Conservation (phyloP, 2,888 invertebrate species). For the Rhaphigaster nebulosa region DNA sequence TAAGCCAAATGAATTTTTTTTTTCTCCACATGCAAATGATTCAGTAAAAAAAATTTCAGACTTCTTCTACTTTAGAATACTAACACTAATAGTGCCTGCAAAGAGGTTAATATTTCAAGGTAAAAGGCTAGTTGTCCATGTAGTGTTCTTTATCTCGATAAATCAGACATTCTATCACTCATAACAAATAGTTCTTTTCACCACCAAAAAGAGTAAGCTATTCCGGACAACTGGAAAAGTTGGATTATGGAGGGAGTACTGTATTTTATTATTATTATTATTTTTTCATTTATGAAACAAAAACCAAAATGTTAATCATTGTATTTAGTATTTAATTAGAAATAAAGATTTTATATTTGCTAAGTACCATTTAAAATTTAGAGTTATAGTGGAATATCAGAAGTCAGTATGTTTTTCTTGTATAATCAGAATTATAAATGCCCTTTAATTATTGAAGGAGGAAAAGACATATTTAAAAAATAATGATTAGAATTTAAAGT, state of each 20-base stretch:
- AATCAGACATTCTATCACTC: not conserved
- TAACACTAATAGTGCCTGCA: not conserved
- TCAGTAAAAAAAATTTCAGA: not conserved
- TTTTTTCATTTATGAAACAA: not conserved
- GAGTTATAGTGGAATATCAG: constrained; percentile 34
- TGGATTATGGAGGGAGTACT: not conserved
- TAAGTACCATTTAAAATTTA: constrained; percentile 28
- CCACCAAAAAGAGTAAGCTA: not conserved
- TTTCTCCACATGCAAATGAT: not conserved
- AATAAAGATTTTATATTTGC: constrained; percentile 48
- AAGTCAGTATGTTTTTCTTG: not conserved
- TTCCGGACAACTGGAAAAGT: not conserved
- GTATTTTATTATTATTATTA: constrained; percentile 4
- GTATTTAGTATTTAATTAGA: constrained; percentile 42
- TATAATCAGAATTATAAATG: not conserved
- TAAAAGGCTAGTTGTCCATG: not conserved
- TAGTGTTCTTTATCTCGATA: not conserved
- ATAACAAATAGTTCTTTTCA: not conserved
- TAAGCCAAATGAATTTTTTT: not conserved
- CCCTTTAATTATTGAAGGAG: not conserved
- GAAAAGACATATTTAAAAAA: not conserved
- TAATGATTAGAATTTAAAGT: not conserved
- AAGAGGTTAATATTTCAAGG: not conserved
- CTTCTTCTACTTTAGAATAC: not conserved
- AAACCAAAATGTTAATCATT: constrained; percentile 26